Conservation (phyloP, 2,888 invertebrate species). For the Luffia ferchaultella region DNA sequence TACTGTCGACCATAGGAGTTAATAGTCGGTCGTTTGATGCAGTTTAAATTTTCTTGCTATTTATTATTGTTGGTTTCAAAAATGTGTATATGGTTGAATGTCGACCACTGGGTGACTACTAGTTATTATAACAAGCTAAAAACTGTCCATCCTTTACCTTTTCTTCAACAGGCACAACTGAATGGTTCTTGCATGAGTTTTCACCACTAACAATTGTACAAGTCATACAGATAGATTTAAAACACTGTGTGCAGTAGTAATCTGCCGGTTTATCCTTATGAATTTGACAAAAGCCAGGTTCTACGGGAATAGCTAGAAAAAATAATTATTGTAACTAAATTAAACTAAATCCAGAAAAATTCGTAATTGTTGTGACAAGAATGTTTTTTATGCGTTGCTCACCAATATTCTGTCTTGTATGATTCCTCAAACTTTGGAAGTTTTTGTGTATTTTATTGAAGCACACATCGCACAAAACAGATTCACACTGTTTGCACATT, state of each 20-base stretch:
- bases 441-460: slow-evolving; percentile 50
- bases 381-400: slow-evolving; percentile 4
- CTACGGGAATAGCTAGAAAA: slow-evolving; percentile 23
- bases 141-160: slow-evolving; percentile 28
- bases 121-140: background rate
- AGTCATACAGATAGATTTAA: slow-evolving; percentile 45
- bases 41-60: no score
- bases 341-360: background rate
- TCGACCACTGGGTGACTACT: no score
- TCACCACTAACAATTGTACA: slow-evolving; percentile 46
- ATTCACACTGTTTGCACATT: slow-evolving; percentile 47
- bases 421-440: slow-evolving; percentile 49
- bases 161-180: slow-evolving; percentile 40
- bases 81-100: no score
- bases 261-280: slow-evolving; percentile 41
- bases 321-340: slow-evolving; percentile 1
- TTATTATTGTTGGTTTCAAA: no score
- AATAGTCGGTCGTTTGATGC: no score
- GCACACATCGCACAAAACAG: slow-evolving; percentile 40
- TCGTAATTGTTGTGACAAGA: no score
- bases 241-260: slow-evolving; percentile 48
- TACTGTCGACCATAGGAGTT: no score
- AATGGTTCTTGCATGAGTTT: slow-evolving; percentile 49
- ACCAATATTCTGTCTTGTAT: slow-evolving; percentile 36
- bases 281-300: slow-evolving; percentile 26